Evolutionary conservation across 2,888 invertebrate species (phyloP), one percentile per base, ranked within the genome.

Genomic region (Miltochrista miniata): DNA sequence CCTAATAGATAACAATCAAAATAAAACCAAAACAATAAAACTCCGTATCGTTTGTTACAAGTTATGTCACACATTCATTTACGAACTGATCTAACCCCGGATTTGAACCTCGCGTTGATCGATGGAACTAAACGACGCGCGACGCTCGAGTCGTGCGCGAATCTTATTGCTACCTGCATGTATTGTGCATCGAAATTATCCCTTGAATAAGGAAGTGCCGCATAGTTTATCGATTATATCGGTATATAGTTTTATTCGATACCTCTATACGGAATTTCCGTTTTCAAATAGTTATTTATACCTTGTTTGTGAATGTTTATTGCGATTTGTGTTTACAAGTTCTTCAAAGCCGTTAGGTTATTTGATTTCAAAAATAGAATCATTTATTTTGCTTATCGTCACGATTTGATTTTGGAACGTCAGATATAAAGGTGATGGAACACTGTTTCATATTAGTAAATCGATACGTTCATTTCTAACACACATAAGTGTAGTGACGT

Each of bases 51-150:
- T n/a, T n/a, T 8, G 15, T 47, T 18, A 61, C 65, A 45, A 47
- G 57, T 56, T 50, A 39, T 41, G 33, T 50, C 57, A 48, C 48
- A 41, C 37, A 47, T 42, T 42, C 15, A 33, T 42, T 24, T 24
- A 24, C 2, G 18, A 24, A n/a, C 12, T 42, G 31, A 15, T 60
- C 56, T 1, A 0, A 1, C 31, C 43, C 48, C 31, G 31, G 49
- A n/a, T 56, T n/a, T 12, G 3, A 30, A 2, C 39, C 33, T 56
- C 47, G 50, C 40, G 49, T 52, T 61, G 51, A 61, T 65, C 11
- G 50, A 65, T 56, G 43, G 41, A 40, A 48, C 41, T 38, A 55
- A 35, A 50, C 45, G 42, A 33, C 18, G 18, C 3, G 2, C 43
- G 42, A 56, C 18, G 18, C 3, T 24, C 43, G 42, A 56, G 56